Evolutionary conservation across 1,140 invertebrate species (phyloP).

Genomic region (Drosophila orena): DNA sequence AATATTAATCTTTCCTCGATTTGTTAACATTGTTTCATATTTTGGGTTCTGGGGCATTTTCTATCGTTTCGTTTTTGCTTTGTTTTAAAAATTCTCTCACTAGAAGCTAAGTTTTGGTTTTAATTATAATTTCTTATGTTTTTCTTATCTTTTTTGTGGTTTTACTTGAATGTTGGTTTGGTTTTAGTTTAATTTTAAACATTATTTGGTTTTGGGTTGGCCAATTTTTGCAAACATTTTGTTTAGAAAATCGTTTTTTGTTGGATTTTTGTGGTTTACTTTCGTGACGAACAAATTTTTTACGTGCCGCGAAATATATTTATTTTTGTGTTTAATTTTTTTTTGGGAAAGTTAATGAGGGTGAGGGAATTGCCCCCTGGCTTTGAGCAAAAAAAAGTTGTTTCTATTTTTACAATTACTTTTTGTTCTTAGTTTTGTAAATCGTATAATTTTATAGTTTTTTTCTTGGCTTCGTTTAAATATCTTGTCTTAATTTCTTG

Average conservation of each 20-base stretch:
- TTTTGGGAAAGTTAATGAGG: slow-evolving; percentile 13
- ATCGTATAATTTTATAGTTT: slow-evolving; percentile 71
- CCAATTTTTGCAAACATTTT: slow-evolving; percentile 51
- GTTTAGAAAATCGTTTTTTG: slow-evolving; percentile 59
- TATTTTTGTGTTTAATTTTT: slow-evolving; percentile 19
- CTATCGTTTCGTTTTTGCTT: slow-evolving; percentile 23
- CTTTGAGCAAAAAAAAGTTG: slow-evolving; percentile 57
- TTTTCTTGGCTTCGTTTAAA: slow-evolving; percentile 22
- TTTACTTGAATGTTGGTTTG: slow-evolving; percentile 24
- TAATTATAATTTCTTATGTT: slow-evolving; percentile 38
- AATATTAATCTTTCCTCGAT: slow-evolving; percentile 12
- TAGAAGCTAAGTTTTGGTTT: slow-evolving; percentile 66
- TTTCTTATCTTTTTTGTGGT: slow-evolving; percentile 32
- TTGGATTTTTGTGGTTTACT: slow-evolving; percentile 33
- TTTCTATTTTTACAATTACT: slow-evolving; percentile 56
- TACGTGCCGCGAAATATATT: slow-evolving; percentile 67
- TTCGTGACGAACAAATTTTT: slow-evolving; percentile 58
- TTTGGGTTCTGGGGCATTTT: slow-evolving; percentile 16
- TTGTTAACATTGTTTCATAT: slow-evolving; percentile 40
- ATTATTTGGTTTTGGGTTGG: slow-evolving; percentile 42
- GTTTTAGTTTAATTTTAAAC: slow-evolving; percentile 65
- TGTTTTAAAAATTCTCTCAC: slow-evolving; percentile 70
- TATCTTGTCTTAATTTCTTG: slow-evolving; percentile 25
- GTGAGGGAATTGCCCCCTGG: slow-evolving; percentile 26
- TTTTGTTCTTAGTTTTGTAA: slow-evolving; percentile 56